phyloP scores from a whole-genome alignment of 2,113 vertebrate genomes.

The Marcusenius ussheri region DNA sequence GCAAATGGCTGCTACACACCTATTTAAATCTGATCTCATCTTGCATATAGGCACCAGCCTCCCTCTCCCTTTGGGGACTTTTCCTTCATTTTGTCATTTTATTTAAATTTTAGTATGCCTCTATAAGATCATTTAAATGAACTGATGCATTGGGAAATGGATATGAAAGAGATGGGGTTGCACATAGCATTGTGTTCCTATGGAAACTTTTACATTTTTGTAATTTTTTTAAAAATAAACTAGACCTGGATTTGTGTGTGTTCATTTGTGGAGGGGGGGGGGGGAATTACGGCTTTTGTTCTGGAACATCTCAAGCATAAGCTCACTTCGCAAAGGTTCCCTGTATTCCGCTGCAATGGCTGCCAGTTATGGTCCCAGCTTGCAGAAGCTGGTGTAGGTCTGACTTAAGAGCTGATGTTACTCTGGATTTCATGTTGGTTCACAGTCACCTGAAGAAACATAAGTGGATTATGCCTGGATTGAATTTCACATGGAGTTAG shows the following conservation, averaged over 20 bases:
- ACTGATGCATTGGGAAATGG: conserved; percentile 52
- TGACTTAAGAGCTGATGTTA: background rate
- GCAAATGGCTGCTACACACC: conserved; percentile 46
- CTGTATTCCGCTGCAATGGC: background rate
- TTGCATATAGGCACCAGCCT: conserved; percentile 41
- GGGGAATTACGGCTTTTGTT: background rate
- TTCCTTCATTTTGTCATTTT: conserved; percentile 16
- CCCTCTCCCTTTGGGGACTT: conserved; percentile 32
- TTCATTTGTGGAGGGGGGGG: background rate
- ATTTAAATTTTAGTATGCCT: conserved; percentile 48
- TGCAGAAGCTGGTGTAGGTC: background rate
- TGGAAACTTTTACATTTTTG: conserved; percentile 81
- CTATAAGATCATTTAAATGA: conserved; percentile 42
- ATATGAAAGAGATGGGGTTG: conserved; percentile 77
- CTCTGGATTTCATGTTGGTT: background rate
- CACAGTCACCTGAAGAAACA: background rate
- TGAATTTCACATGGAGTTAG: background rate
- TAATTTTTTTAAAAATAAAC: conserved; percentile 58
- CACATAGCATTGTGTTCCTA: conserved; percentile 87
- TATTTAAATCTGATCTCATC: conserved; percentile 39
- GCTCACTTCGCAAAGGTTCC: background rate
- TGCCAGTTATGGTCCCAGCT: background rate
- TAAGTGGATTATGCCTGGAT: background rate
- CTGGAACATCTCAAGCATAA: background rate
- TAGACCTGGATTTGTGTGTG: background rate